Conservation (phyloP, 2,888 invertebrate genomes). For the Drosophila pseudotakahashii region DNA sequence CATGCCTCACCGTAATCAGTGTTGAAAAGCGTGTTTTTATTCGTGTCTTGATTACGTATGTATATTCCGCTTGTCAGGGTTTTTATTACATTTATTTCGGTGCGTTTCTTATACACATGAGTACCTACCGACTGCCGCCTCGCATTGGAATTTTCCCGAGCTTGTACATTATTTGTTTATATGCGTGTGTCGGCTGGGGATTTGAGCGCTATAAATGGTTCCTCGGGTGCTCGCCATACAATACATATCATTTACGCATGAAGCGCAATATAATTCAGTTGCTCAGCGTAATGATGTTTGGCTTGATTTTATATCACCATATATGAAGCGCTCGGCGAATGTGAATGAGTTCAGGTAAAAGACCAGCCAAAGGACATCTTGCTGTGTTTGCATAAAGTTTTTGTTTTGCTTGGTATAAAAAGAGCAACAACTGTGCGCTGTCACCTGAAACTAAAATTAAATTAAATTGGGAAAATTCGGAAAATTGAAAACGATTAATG, state of each 20-base stretch:
- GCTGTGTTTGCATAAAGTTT: conserved; percentile 69
- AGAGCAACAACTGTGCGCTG: not conserved
- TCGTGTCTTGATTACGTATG: conserved; percentile 30
- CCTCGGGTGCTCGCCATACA: conserved; percentile 16
- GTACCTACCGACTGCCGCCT: not conserved
- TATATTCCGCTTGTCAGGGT: conserved; percentile 36
- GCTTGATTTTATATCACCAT: conserved; percentile 5
- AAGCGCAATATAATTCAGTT: conserved; percentile 21
- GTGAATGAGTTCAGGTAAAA: conserved; percentile 21
- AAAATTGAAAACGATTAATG: not conserved
- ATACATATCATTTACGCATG: conserved; percentile 57
- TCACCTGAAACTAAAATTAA: not conserved
- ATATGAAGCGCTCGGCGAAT: not conserved
- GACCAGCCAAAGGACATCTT: conserved; percentile 45
- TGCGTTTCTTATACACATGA: conserved; percentile 51
- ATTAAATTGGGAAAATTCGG: not conserved
- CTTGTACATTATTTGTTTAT: conserved; percentile 30
- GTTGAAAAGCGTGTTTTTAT: conserved; percentile 55
- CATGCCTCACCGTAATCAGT: conserved; percentile 62
- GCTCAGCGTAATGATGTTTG: conserved; percentile 11
- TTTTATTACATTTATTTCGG: conserved; percentile 69
- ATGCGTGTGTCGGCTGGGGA: conserved; percentile 36
- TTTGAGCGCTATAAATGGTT: conserved; percentile 43
- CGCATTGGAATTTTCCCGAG: conserved; percentile 16
- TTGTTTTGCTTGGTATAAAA: conserved; percentile 10